Percentiles rank a stretch among this genome's conserved stretches.
phyloP scores from a whole-genome alignment of 1,140 invertebrate genomes.

The Cheumatopsyche charites region DNA sequence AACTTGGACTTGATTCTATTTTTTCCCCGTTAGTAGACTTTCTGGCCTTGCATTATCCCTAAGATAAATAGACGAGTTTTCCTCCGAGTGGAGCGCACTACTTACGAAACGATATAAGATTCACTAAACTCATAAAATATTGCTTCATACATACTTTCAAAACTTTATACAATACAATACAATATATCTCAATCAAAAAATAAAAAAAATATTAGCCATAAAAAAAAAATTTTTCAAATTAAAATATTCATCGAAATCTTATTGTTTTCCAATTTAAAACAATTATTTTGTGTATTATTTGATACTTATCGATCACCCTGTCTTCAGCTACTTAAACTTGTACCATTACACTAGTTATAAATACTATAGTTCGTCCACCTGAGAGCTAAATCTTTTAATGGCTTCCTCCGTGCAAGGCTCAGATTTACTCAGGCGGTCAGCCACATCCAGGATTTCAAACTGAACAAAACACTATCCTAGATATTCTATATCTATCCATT shows the following conservation, averaged over 20 bases:
- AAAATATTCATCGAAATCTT: too few relatives aligned
- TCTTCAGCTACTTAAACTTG: conserved; percentile 33
- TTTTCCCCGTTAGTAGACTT: background rate
- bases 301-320: too few relatives aligned
- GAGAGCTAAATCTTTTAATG: conserved; percentile 47
- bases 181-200: too few relatives aligned
- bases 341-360: conserved; percentile 32
- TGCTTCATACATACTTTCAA: too few relatives aligned
- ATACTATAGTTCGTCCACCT: conserved; percentile 36
- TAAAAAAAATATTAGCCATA: too few relatives aligned
- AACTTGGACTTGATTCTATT: background rate
- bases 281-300: too few relatives aligned
- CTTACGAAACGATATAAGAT: too few relatives aligned
- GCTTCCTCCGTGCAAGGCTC: conserved; percentile 27
- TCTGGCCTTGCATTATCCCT: conserved; percentile 8
- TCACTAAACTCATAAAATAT: too few relatives aligned
- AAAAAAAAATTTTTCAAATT: too few relatives aligned
- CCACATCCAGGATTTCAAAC: conserved; percentile 6
- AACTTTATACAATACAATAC: too few relatives aligned
- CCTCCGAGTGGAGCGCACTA: background rate
- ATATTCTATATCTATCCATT: too few relatives aligned
- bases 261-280: too few relatives aligned
- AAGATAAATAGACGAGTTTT: conserved; percentile 21
- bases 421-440: conserved; percentile 38
- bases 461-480: conserved; percentile 4